Base-by-base conservation (phyloP, 2,113 vertebrate genomes). In the Trematocara marginatum region DNA sequence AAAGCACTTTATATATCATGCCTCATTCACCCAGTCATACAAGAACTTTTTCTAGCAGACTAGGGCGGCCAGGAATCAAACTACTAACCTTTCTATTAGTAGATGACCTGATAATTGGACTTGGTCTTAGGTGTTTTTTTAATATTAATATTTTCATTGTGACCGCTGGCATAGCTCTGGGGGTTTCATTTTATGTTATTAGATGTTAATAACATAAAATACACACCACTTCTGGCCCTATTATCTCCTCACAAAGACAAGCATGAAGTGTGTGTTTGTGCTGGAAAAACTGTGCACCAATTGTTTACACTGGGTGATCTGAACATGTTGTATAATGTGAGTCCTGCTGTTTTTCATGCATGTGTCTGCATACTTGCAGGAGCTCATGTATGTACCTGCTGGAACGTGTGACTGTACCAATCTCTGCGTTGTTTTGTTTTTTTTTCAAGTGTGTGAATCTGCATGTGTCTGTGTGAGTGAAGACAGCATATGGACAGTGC, bases 401-500 rank as follows among this genome's bases (percentile, higher is more conserved):
- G 84, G 84, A 87, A 79, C 80, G 10, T 84, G 71, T 16, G 52
- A 90, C 31, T 61, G 45, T 64, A 76, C 80, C 8, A 6, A n/a
- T 83, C 23, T 86, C 42, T 80, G 20, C 74, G 29, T 47, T 59
- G 56, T 59, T 59, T 0, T 7, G 0, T 15, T 26, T 4, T 78
- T 80, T 34, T 74, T 71, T 29, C 54, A 89, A 90, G 71, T 40
- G 61, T 89, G 90, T 85, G 90, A 87, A 88, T 79, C 66, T 84
- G 20, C 45, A 57, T 18, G 23, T 52, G 87, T 84, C 87, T 66
- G 90, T 74, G 90, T 88, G 92, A 92, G 90, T 94, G 93, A 96
- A 95, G 94, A 96, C 95, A 96, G 89, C 96, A 96, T 96, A 96
- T 96, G 96, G 95, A 94, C 95, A 94, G 90, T 96, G 95, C 94